These are phyloP conservation scores for Ips typographus DNA, from an alignment of 1,140 invertebrate genomes.

Conservation along the genomic window DNA sequence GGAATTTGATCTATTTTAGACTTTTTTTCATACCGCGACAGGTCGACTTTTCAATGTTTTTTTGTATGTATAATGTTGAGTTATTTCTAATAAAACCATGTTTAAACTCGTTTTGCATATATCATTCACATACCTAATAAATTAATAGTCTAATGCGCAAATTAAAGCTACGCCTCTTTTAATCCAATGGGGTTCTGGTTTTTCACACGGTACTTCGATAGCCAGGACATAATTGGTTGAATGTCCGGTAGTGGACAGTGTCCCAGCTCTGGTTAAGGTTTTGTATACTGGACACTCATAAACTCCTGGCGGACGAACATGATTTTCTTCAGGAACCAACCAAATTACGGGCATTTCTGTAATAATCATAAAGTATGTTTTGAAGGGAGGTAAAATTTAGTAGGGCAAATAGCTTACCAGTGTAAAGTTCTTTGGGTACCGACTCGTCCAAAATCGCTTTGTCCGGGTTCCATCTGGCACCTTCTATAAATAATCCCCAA, in stretches of 20 bases:
- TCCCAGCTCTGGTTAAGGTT: constrained; percentile 65
- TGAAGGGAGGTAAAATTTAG: background rate
- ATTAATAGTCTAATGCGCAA: constrained; percentile 73
- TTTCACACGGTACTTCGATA: constrained; percentile 65
- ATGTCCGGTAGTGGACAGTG: constrained; percentile 76
- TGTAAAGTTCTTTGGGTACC: constrained; percentile 64
- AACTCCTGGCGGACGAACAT: constrained; percentile 51
- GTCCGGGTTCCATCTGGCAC: constrained; percentile 66
- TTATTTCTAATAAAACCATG: too few relatives aligned
- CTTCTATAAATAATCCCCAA: constrained; percentile 73
- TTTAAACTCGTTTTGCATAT: background rate
- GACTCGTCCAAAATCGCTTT: constrained; percentile 60
- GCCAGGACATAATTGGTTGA: constrained; percentile 79
- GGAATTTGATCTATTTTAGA: too few relatives aligned
- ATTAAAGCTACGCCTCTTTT: constrained; percentile 76
- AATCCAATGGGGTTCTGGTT: constrained; percentile 71
- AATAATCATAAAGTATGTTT: constrained; percentile 29
- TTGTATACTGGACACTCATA: constrained; percentile 79
- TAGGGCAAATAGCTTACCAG: constrained; percentile 51
- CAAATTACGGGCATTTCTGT: constrained; percentile 65
- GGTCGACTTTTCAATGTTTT: too few relatives aligned
- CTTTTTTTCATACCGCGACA: too few relatives aligned
- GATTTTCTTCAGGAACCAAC: constrained; percentile 61
- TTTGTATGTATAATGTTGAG: too few relatives aligned
- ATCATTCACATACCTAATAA: constrained; percentile 1